Evolutionary conservation across 2,113 vertebrate species (phyloP).

Genomic region (Channa argus): DNA sequence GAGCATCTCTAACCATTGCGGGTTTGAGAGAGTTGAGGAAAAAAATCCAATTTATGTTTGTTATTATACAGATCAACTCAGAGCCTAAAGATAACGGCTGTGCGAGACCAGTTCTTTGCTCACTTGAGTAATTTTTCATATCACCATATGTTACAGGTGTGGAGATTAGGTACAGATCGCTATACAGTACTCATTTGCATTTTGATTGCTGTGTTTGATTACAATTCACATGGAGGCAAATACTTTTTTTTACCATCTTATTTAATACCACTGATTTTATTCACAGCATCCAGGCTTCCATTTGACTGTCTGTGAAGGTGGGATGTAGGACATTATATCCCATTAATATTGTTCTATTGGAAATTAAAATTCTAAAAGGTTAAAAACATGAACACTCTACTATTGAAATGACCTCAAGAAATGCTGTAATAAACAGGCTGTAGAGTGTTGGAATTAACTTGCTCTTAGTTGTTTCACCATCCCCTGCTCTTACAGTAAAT

Average conservation of each 20-base stretch:
- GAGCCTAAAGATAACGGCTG: background rate
- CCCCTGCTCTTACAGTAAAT: slow-evolving; percentile 48
- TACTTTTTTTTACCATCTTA: background rate
- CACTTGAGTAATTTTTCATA: slow-evolving; percentile 8
- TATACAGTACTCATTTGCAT: slow-evolving; percentile 46
- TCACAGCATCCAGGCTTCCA: background rate
- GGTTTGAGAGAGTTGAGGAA: slow-evolving; percentile 33
- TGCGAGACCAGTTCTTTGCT: background rate
- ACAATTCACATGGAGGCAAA: slow-evolving; percentile 2
- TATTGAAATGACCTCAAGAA: slow-evolving; percentile 35
- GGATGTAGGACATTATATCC: background rate
- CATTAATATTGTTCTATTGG: slow-evolving; percentile 11
- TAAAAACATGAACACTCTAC: slow-evolving; percentile 2
- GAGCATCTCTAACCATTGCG: slow-evolving; percentile 11
- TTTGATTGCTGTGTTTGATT: slow-evolving; percentile 50
- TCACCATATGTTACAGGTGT: background rate
- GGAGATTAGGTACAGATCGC: background rate
- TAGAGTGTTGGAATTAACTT: slow-evolving; percentile 41
- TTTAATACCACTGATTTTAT: slow-evolving; percentile 10
- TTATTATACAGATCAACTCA: slow-evolving; percentile 33
- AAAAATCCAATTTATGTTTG: slow-evolving; percentile 53
- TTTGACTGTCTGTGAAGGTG: slow-evolving; percentile 11
- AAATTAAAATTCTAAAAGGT: slow-evolving; percentile 25
- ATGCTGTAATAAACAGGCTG: slow-evolving; percentile 18
- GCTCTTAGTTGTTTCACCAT: slow-evolving; percentile 18